Percentiles rank a stretch among this genome's conserved stretches.
phyloP scores from a whole-genome alignment of 2,888 invertebrate genomes.

The Rotaria socialis region DNA sequence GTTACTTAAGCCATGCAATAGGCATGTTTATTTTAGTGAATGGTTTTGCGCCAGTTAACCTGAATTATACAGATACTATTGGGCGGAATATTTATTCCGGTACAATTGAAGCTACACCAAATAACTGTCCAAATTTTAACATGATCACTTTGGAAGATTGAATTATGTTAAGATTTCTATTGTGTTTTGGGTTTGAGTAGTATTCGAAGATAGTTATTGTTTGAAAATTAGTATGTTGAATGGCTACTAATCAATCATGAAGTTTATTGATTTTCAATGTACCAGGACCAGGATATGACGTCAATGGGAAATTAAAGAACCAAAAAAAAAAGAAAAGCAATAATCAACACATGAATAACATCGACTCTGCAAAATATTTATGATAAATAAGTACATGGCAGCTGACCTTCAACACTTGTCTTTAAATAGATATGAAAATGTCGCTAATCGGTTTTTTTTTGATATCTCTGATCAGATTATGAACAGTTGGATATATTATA shows the following conservation, averaged over 20 bases:
- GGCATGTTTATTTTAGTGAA: too few relatives aligned
- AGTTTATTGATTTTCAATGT: neutral
- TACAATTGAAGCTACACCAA: too few relatives aligned
- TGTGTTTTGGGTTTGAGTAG: too few relatives aligned
- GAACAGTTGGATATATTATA: neutral
- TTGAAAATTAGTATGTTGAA: neutral
- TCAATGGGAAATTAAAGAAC: neutral
- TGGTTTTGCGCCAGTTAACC: too few relatives aligned
- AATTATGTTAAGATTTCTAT: too few relatives aligned
- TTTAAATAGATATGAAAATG: neutral
- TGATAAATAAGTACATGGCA: neutral
- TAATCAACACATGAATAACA: neutral
- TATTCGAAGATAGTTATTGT: neutral
- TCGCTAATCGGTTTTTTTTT: neutral
- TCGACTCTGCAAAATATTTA: neutral
- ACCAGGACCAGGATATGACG: neutral
- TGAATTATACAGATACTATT: too few relatives aligned
- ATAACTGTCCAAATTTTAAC: too few relatives aligned
- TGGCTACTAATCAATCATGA: neutral
- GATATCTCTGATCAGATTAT: neutral
- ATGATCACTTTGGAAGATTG: too few relatives aligned
- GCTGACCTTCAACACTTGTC: neutral
- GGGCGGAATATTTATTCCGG: too few relatives aligned
- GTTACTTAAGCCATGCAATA: too few relatives aligned
- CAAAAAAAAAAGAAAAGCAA: neutral